Percentiles rank a stretch among this genome's conserved stretches.
phyloP scores from a whole-genome alignment of 2,797 vertebrate genomes.

The Enteromius viviparus region DNA sequence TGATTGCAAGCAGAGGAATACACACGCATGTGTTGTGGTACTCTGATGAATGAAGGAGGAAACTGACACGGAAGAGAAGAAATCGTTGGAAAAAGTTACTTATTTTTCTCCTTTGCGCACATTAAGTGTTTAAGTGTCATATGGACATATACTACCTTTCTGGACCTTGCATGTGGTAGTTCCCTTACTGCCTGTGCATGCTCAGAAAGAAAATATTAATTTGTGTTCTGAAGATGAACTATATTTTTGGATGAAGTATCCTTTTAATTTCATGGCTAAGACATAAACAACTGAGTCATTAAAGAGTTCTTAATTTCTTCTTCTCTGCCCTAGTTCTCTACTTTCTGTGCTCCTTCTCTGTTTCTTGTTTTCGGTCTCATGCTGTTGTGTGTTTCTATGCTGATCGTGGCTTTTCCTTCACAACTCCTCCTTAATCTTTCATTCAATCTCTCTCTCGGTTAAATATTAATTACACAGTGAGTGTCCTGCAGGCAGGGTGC shows the following conservation, averaged over 20 bases:
- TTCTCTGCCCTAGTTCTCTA: slow-evolving; percentile 24
- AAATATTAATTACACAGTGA: slow-evolving; percentile 81
- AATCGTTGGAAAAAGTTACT: background rate
- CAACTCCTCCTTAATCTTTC: background rate
- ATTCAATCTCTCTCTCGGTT: slow-evolving; percentile 67
- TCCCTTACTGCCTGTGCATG: background rate
- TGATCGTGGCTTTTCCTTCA: background rate
- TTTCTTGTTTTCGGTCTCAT: slow-evolving; percentile 44
- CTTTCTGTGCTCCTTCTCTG: background rate
- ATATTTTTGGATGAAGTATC: background rate
- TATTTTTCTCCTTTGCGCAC: background rate
- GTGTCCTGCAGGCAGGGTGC: slow-evolving; percentile 73
- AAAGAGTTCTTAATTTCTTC: background rate
- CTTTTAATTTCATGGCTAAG: background rate
- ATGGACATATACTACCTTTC: background rate
- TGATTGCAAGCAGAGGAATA: background rate
- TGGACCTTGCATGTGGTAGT: background rate
- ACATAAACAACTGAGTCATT: slow-evolving; percentile 1
- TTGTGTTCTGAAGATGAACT: background rate
- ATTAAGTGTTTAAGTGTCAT: background rate
- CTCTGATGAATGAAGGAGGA: background rate
- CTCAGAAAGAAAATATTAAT: background rate
- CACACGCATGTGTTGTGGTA: background rate
- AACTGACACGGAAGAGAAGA: background rate
- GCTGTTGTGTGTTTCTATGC: slow-evolving; percentile 32